Base-by-base conservation (phyloP, 2,797 vertebrate species). In the Pempheris klunzingeri region DNA sequence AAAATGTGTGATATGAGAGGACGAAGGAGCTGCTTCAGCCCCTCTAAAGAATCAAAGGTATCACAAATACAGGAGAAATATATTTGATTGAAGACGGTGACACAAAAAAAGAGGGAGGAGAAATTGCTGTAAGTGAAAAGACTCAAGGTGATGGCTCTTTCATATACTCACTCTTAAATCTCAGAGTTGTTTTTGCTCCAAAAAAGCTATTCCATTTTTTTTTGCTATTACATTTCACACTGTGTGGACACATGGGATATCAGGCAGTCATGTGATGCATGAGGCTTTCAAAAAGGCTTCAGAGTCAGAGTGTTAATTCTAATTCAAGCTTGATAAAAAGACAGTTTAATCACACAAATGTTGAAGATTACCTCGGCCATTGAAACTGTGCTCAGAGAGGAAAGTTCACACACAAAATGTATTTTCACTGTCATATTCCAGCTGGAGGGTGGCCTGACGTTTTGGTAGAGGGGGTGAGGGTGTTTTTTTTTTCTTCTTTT, bases 341-440 rank as follows among this genome's bases (percentile, higher is more conserved):
- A 83, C 59, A 66, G 73, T 77, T 81, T 64, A 81, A 66, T 87
- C 64, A 81, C 46, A 72, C 22, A 83, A 76, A 84, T 52, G 73
- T 60, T 64, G 54, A 74, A 72, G 63, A 79, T 85, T 74, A 65
- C 62, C 34, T 89, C 59, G 9, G 58, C 24, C 22, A 66, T 18
- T 71, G 70, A 36, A 86, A 71, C 24, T 72, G 15, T 83, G 52
- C 69, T 71, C 55, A 68, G 47, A 52, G 26, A 41, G 53, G 49
- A n/a, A 78, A 44, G 41, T 59, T 71, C 39, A 22, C 24, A 30
- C 62, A 24, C 53, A 13, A 61, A 72, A 50, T 32, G 3, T 47
- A 46, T 49, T 65, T 58, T 67, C 34, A 49, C n/a, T 15, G n/a
- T 43, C 32, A 32, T 38, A 49, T 36, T 53, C 3, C 10, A 24